Evolutionary conservation across 2,888 invertebrate species (phyloP).

Genomic region (Adela reaumurella): DNA sequence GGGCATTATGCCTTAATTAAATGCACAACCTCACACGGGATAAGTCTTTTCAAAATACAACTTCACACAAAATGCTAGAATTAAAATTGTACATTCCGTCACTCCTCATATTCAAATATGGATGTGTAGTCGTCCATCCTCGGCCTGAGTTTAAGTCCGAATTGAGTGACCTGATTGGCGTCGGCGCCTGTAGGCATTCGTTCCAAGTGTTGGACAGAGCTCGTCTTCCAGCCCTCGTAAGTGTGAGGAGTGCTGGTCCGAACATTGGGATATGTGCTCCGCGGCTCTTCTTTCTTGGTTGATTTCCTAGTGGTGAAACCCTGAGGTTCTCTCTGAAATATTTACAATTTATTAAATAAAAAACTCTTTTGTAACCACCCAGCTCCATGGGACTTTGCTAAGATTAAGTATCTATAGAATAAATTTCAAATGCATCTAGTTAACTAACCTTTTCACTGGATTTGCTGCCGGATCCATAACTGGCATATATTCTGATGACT

Average conservation of each 20-base stretch:
- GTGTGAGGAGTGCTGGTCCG: not conserved
- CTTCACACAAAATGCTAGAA: not conserved
- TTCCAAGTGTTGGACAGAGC: slow-evolving; percentile 23
- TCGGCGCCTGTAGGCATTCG: slow-evolving; percentile 23
- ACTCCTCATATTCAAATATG: slow-evolving; percentile 37
- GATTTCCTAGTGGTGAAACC: not conserved
- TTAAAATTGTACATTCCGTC: not conserved
- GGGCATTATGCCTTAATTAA: too few relatives aligned
- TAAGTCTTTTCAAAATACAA: too few relatives aligned
- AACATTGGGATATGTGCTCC: not conserved
- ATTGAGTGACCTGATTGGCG: slow-evolving; percentile 29
- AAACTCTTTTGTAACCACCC: too few relatives aligned
- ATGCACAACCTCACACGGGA: too few relatives aligned
- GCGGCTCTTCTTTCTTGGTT: not conserved
- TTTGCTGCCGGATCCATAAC: slow-evolving; percentile 18
- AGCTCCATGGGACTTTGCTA: too few relatives aligned
- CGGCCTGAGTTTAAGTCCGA: slow-evolving; percentile 35
- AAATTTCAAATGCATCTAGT: too few relatives aligned
- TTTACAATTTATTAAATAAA: too few relatives aligned
- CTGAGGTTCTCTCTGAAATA: not conserved
- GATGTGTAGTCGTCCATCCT: slow-evolving; percentile 38
- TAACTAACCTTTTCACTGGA: not conserved
- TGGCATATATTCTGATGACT: slow-evolving; percentile 54
- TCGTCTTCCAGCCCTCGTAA: slow-evolving; percentile 25
- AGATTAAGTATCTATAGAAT: too few relatives aligned